Percentiles rank a stretch among this genome's conserved stretches.
phyloP scores from a whole-genome alignment of 2,797 vertebrate species.

The Esox lucius region DNA sequence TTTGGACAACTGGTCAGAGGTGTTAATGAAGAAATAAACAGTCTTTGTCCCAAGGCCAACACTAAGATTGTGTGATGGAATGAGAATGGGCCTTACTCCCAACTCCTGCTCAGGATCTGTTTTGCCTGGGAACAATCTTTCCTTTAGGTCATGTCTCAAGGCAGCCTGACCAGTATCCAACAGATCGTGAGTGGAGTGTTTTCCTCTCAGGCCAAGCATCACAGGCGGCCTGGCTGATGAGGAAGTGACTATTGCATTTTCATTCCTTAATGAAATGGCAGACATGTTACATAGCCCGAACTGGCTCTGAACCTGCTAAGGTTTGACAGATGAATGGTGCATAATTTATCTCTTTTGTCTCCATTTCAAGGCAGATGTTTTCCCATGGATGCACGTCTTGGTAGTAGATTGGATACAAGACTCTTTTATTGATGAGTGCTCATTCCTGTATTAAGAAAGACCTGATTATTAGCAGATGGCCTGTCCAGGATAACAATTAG shows the following conservation, averaged over 20 bases:
- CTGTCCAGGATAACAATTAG: neutral
- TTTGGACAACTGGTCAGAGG: slow-evolving; percentile 52
- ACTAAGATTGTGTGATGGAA: slow-evolving; percentile 47
- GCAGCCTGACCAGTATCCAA: slow-evolving; percentile 46
- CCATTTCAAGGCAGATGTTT: slow-evolving; percentile 57
- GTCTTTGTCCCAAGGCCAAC: slow-evolving; percentile 45
- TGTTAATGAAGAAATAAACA: slow-evolving; percentile 56
- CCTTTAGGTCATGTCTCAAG: slow-evolving; percentile 51
- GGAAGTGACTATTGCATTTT: slow-evolving; percentile 36
- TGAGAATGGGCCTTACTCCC: slow-evolving; percentile 34
- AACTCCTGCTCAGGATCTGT: slow-evolving; percentile 48
- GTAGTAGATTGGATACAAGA: slow-evolving; percentile 9
- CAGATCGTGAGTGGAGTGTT: slow-evolving; percentile 36
- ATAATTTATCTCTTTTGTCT: slow-evolving; percentile 24
- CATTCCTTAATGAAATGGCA: slow-evolving; percentile 39
- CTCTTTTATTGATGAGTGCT: neutral
- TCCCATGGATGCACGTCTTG: slow-evolving; percentile 32
- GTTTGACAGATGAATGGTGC: slow-evolving; percentile 53
- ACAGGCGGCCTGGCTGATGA: slow-evolving; percentile 37
- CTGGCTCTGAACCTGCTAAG: slow-evolving; percentile 39
- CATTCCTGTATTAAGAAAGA: slow-evolving; percentile 14
- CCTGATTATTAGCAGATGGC: neutral
- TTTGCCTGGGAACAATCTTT: slow-evolving; percentile 63
- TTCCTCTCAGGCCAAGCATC: slow-evolving; percentile 40
- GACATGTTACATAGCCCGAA: slow-evolving; percentile 31